Evolutionary conservation across 2,797 vertebrate species (phyloP), one percentile per base, ranked within the genome.

Genomic region (Sebastes jordani): DNA sequence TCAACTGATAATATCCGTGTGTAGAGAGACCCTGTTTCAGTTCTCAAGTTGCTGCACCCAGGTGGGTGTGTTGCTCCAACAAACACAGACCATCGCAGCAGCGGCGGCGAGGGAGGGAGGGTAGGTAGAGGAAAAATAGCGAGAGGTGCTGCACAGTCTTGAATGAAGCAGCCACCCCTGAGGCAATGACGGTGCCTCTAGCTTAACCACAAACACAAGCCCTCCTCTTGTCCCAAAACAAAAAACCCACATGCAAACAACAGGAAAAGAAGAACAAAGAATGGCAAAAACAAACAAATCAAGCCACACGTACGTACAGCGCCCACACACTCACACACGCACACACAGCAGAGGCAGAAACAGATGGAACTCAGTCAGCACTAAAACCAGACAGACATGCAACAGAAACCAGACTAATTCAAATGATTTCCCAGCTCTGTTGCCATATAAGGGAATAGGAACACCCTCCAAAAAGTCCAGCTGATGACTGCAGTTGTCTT

Each of bases 391-490:
- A 89, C 93, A 88, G 91, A 88, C 91, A 86, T 93, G 90, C 90
- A 94, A 86, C 90, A 92, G 88, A 94, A 94, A 92, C 91, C 94
- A 93, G 92, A 94, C 92, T 91, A 92, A 95, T 95, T 95, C 92
- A 95, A 95, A 96, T 93, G 89, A 92, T 93, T 96, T 94, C 92
- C 91, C 93, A 87, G 93, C 89, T 93, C 85, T 81, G 90, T 90
- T 84, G 89, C 96, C 95, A 93, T 95, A 95, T 95, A 96, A 94
- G 95, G 95, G 74, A 93, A 95, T 52, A 81, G 93, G 71, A 92
- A 93, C 93, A 91, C 89, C 91, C 93, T 92, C 92, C 71, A 82
- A 72, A 86, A 86, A 71, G 89, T 89, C 94, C 88, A 93, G 92
- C 91, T 93, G 95, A 94, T 94, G 91, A 85, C 88, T 94, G 88